Evolutionary conservation across 2,113 vertebrate species (phyloP).

Genomic region (Picathartes gymnocephalus): DNA sequence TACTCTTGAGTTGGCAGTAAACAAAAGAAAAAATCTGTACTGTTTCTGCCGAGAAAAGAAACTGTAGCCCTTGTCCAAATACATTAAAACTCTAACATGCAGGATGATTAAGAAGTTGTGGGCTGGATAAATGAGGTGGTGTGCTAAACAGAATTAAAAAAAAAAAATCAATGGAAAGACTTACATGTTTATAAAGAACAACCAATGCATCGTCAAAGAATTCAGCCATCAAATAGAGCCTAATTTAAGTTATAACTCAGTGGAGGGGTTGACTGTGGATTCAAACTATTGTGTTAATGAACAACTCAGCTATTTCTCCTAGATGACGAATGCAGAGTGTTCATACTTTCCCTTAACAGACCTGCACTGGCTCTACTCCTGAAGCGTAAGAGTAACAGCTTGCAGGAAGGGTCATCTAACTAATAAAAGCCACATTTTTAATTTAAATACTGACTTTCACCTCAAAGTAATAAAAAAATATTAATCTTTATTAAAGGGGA

Average conservation of each 20-base stretch:
- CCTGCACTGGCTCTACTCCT: not conserved
- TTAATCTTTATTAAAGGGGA: not conserved
- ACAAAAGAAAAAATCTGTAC: constrained; percentile 28
- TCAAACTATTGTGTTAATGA: not conserved
- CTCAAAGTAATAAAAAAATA: not conserved
- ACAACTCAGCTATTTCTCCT: not conserved
- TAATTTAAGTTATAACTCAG: not conserved
- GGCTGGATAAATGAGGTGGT: not conserved
- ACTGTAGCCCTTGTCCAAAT: not conserved
- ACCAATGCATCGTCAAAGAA: constrained; percentile 3
- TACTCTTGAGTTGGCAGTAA: constrained; percentile 21
- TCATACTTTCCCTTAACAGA: not conserved
- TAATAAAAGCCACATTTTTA: not conserved
- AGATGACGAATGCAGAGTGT: not conserved
- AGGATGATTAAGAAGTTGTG: not conserved
- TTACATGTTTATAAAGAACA: not conserved
- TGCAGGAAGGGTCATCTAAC: not conserved
- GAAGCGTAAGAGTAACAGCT: not conserved
- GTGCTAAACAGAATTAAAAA: not conserved
- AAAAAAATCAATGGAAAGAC: not conserved
- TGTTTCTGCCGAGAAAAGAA: constrained; percentile 20
- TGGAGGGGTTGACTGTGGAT: not conserved
- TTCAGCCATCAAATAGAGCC: not conserved
- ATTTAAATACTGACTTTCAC: not conserved
- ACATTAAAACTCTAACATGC: not conserved